These are phyloP conservation scores for Zeus faber DNA, from an alignment of 2,113 vertebrate genomes.

Conservation along the genomic window DNA sequence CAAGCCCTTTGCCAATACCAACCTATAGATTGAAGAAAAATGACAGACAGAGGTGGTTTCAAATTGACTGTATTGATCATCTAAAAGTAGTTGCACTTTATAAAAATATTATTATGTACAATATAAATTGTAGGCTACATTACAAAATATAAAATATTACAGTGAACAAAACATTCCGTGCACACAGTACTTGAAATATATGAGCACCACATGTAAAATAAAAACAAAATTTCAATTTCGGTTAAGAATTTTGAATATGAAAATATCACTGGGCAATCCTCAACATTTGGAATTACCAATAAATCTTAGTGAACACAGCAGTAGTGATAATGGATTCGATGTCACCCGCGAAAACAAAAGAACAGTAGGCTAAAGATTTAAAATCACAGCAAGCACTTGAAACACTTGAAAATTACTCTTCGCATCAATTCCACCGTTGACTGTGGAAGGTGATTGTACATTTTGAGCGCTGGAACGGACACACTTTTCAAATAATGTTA, in stretches of 20 bases:
- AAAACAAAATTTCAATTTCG: background rate
- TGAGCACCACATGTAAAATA: background rate
- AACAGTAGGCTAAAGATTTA: conserved; percentile 5
- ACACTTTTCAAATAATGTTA: background rate
- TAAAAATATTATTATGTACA: conserved; percentile 2
- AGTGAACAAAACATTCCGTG: background rate
- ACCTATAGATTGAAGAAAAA: conserved; percentile 1
- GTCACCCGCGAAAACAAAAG: background rate
- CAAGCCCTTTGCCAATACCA: background rate
- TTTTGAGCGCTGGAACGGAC: background rate
- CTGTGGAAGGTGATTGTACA: conserved; percentile 3
- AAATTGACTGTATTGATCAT: background rate
- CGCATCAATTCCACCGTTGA: background rate
- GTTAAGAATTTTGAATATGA: background rate
- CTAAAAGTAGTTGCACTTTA: background rate
- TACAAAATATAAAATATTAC: conserved; percentile 8
- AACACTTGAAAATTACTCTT: conserved; percentile 2
- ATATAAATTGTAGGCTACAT: conserved; percentile 4
- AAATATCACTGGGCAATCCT: background rate
- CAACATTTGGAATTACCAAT: background rate
- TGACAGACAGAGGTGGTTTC: background rate
- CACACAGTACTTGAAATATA: background rate
- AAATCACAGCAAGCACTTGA: too few species aligned
- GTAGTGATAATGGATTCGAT: background rate
- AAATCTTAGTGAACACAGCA: background rate